These are phyloP conservation scores for Siniperca obscura DNA, from an alignment of 2,797 vertebrate species.

Conservation along the genomic window DNA sequence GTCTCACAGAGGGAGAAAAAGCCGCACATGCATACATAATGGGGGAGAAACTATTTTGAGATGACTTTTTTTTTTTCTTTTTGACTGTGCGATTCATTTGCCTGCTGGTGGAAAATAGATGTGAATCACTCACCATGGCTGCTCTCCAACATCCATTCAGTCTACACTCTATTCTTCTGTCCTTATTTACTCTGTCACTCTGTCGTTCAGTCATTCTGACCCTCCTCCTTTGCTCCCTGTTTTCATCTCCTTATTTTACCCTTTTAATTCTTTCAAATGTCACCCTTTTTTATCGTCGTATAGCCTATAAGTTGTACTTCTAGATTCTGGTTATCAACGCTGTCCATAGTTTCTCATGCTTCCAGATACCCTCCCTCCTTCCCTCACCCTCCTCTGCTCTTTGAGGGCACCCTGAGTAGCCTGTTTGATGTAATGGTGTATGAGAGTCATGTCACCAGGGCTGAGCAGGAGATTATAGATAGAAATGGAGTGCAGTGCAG, in stretches of 20 bases:
- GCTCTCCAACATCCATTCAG: conserved; percentile 67
- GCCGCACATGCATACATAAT: conserved; percentile 77
- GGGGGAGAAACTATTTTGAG: conserved; percentile 72
- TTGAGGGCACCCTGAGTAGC: conserved; percentile 40
- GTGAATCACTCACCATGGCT: conserved; percentile 68
- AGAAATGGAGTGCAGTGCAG: conserved; percentile 45
- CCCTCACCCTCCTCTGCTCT: conserved; percentile 21
- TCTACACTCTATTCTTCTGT: conserved; percentile 40
- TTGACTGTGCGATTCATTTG: conserved; percentile 71
- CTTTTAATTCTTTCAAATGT: no score
- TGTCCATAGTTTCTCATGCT: not conserved
- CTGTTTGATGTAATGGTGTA: conserved; percentile 58
- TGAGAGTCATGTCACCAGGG: conserved; percentile 56
- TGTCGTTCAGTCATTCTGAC: conserved; percentile 16
- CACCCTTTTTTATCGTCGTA: no score
- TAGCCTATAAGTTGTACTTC: not conserved
- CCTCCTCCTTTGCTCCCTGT: conserved; percentile 4
- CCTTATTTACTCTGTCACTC: conserved; percentile 53
- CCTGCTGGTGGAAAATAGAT: conserved; percentile 75
- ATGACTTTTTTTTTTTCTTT: conserved; percentile 52
- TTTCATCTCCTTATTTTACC: conserved; percentile 7
- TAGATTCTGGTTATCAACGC: not conserved
- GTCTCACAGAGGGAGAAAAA: conserved; percentile 67
- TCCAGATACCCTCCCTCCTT: conserved; percentile 1
- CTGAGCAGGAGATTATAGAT: conserved; percentile 56